Conservation (phyloP, 2,113 vertebrate genomes). For the Chunga burmeisteri region DNA sequence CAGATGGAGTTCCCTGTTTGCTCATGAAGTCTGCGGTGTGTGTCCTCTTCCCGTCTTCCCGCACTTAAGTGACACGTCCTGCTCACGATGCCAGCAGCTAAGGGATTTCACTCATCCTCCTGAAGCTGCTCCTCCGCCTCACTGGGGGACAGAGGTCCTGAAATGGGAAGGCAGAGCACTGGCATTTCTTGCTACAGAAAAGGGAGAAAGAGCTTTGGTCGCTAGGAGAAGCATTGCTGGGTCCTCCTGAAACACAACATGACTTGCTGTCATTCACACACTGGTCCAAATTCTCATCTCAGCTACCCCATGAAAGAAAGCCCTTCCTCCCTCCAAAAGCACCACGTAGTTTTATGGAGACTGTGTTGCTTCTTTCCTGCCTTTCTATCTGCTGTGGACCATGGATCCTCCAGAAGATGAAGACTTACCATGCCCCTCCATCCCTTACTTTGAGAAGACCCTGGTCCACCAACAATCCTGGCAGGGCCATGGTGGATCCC, state of each 20-base stretch:
- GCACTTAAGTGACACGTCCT: neutral
- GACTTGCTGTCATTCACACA: neutral
- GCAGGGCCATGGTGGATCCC: neutral
- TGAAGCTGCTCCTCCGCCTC: neutral
- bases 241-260: neutral
- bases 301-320: neutral
- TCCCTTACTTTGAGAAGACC: neutral
- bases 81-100: neutral
- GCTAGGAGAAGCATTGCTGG: neutral
- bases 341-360: neutral
- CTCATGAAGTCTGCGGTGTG: neutral
- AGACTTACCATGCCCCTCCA: neutral
- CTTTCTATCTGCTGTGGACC: neutral
- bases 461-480: fast-evolving
- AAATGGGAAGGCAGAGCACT: neutral
- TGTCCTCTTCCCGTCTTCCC: neutral
- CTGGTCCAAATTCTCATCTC: neutral
- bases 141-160: neutral
- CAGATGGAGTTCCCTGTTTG: neutral
- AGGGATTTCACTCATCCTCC: neutral
- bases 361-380: neutral
- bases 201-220: neutral
- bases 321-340: neutral
- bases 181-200: neutral
- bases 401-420: neutral